Conservation (phyloP, 2,888 invertebrate species). For the Cryptocephalus moraei region DNA sequence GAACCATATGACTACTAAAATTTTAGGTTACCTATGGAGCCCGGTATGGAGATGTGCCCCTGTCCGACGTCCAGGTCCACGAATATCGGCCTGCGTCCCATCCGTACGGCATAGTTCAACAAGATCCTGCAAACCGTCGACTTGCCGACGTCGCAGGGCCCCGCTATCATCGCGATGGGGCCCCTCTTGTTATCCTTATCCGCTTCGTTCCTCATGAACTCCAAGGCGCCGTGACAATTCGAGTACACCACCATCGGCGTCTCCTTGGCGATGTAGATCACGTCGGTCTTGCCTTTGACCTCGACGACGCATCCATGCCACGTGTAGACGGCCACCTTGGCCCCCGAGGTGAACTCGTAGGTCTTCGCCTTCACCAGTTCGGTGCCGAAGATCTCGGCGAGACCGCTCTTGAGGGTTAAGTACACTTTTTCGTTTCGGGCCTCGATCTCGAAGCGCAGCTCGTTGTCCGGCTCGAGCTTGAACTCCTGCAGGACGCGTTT, state of each 20-base stretch:
- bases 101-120: conserved; percentile 89
- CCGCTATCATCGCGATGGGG: conserved; percentile 82
- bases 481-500: conserved; percentile 51
- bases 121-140: conserved; percentile 75
- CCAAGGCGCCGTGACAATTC: conserved; percentile 91
- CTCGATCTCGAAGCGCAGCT: conserved; percentile 92
- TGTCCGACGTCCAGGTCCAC: conserved; percentile 96
- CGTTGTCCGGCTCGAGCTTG: conserved; percentile 76
- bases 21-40: conserved; percentile 59
- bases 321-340: conserved; percentile 92
- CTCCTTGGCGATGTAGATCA: conserved; percentile 89
- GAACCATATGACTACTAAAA: too few relatives aligned
- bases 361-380: conserved; percentile 88
- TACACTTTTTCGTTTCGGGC: conserved; percentile 73
- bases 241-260: conserved; percentile 95
- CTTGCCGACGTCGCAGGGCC: conserved; percentile 95
- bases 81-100: conserved; percentile 79
- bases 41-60: conserved; percentile 84
- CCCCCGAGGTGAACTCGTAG: conserved; percentile 80
- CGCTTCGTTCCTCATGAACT: conserved; percentile 75
- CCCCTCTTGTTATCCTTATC: conserved; percentile 65
- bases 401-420: conserved; percentile 76
- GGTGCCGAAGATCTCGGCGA: conserved; percentile 94
- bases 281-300: conserved; percentile 80
- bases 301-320: conserved; percentile 91